Evolutionary conservation across 2,113 vertebrate species (phyloP).

Genomic region (Cheirogaleus medius): DNA sequence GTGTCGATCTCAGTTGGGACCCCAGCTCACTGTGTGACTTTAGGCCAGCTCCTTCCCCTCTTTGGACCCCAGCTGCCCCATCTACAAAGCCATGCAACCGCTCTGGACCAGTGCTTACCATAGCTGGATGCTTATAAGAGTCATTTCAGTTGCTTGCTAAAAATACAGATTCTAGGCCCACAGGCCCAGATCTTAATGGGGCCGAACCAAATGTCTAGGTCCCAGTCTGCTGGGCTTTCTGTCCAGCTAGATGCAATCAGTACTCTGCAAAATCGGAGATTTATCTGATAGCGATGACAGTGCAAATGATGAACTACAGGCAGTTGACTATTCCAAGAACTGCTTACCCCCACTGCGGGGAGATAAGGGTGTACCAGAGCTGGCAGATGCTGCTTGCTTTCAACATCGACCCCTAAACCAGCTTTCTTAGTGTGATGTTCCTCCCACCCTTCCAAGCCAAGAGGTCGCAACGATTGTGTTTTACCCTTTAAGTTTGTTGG

Average conservation of each 20-base stretch:
- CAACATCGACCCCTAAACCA: not conserved
- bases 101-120: not conserved
- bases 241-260: not conserved
- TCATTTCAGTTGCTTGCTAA: not conserved
- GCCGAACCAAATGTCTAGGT: not conserved
- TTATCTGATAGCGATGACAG: not conserved
- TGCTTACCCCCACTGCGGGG: rapidly evolving
- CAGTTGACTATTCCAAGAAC: not conserved
- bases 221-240: not conserved
- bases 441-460: not conserved
- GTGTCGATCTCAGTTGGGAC: not conserved
- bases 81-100: not conserved
- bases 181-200: not conserved
- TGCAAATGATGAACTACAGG: not conserved
- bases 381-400: not conserved
- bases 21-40: not conserved
- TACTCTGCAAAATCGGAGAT: not conserved
- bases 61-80: not conserved
- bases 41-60: not conserved
- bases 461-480: not conserved
- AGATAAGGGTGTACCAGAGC: not conserved
- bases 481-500: not conserved
- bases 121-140: not conserved
- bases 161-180: not conserved
- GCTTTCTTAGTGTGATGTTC: not conserved